Percentiles rank a stretch among this genome's conserved stretches.
These are phyloP conservation scores for Heterotilapia buettikoferi DNA, from an alignment of 2,113 vertebrate species.

Conservation along the genomic window DNA sequence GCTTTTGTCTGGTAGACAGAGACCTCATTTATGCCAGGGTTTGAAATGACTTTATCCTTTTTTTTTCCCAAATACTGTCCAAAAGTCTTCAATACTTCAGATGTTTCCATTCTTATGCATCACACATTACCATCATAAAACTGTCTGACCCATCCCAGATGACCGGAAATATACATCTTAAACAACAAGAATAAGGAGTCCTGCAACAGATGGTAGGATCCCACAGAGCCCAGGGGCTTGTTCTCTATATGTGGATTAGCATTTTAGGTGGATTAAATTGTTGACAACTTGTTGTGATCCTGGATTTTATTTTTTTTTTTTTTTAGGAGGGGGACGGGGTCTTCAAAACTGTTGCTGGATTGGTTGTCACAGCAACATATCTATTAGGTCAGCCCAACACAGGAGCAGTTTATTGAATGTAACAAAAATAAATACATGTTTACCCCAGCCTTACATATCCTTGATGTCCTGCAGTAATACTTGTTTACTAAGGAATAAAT, in stretches of 20 bases:
- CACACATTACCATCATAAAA: not conserved
- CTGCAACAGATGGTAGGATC: not conserved
- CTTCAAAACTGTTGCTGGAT: not conserved
- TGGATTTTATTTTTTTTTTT: not conserved
- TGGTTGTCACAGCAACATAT: not conserved
- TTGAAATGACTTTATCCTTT: not conserved
- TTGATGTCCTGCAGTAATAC: not conserved
- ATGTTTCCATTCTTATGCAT: not conserved
- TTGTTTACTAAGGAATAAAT: not conserved
- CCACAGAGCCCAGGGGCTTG: not conserved
- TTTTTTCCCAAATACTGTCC: not conserved
- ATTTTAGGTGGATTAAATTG: not conserved
- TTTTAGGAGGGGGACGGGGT: not conserved
- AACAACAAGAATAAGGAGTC: not conserved
- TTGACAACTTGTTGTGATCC: not conserved
- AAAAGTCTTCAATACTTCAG: not conserved
- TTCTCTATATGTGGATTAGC: not conserved
- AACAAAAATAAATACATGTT: not conserved
- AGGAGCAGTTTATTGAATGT: not conserved
- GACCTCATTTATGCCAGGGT: not conserved
- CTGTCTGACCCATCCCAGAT: not conserved
- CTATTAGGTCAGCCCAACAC: not conserved
- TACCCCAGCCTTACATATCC: not conserved
- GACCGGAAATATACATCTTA: not conserved
- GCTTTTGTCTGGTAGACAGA: not conserved